phyloP scores from a whole-genome alignment of 2,113 vertebrate species.

The Gavialis gangeticus region DNA sequence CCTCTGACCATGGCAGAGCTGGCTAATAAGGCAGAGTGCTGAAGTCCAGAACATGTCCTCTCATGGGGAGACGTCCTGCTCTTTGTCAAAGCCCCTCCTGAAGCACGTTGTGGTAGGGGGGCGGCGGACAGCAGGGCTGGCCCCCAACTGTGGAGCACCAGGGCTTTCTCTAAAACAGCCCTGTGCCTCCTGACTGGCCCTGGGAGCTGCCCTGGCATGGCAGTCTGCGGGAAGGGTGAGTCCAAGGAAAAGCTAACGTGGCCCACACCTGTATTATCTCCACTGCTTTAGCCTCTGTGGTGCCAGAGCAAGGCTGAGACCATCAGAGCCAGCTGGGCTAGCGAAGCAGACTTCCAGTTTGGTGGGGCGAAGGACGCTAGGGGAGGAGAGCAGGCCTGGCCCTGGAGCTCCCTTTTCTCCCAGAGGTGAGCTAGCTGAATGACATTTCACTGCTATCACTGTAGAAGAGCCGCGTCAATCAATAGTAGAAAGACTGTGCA shows the following conservation, averaged over 20 bases:
- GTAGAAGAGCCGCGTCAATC: too few species aligned
- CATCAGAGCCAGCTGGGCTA: neutral
- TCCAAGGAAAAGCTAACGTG: neutral
- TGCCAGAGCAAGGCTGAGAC: neutral
- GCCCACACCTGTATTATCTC: rapidly evolving
- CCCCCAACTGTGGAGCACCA: neutral
- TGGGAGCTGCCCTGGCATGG: rapidly evolving
- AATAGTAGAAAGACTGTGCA: too few species aligned
- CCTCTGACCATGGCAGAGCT: neutral
- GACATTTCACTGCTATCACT: too few species aligned
- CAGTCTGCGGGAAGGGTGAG: neutral
- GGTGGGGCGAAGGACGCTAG: neutral
- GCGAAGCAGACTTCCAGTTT: neutral
- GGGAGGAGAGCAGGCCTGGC: neutral
- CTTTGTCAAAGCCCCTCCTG: neutral
- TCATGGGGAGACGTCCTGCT: neutral
- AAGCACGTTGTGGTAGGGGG: neutral
- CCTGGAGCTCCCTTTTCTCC: too few species aligned
- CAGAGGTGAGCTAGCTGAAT: too few species aligned
- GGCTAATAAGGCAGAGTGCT: neutral
- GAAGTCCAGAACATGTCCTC: neutral
- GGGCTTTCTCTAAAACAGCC: neutral
- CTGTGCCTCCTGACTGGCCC: neutral
- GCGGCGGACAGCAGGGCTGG: neutral
- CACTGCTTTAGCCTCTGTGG: neutral